These are phyloP conservation scores for Stercorarius parasiticus DNA, from an alignment of 2,113 vertebrate genomes.

Conservation along the genomic window DNA sequence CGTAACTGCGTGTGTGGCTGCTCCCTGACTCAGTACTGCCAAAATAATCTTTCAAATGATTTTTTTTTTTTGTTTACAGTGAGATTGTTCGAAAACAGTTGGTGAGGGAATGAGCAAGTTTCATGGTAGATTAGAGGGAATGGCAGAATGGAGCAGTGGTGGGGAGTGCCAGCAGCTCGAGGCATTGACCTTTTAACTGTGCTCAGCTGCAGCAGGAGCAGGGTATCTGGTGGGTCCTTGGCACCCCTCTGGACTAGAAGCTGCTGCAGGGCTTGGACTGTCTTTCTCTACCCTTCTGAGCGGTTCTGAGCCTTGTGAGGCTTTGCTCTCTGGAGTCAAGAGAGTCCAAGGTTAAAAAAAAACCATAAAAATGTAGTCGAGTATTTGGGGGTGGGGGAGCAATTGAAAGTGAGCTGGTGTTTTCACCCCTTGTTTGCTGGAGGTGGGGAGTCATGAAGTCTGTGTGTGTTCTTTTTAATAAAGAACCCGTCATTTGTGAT, in stretches of 20 bases:
- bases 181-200: background rate
- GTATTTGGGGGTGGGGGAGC: background rate
- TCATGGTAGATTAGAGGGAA: background rate
- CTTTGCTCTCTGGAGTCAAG: background rate
- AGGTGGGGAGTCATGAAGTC: background rate
- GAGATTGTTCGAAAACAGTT: background rate
- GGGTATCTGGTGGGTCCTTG: background rate
- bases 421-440: background rate
- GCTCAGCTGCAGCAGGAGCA: background rate
- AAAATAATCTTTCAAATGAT: background rate
- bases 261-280: background rate
- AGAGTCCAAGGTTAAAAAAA: background rate
- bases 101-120: background rate
- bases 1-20: background rate
- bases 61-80: no score
- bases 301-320: rapidly evolving
- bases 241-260: background rate
- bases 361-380: background rate
- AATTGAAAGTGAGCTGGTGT: background rate
- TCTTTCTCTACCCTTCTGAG: background rate
- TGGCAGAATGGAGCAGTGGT: background rate
- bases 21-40: background rate
- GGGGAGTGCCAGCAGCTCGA: background rate
- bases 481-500: background rate
- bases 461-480: background rate